phyloP scores from a whole-genome alignment of 2,888 invertebrate species.

The Caenorhabditis macrosperma region DNA sequence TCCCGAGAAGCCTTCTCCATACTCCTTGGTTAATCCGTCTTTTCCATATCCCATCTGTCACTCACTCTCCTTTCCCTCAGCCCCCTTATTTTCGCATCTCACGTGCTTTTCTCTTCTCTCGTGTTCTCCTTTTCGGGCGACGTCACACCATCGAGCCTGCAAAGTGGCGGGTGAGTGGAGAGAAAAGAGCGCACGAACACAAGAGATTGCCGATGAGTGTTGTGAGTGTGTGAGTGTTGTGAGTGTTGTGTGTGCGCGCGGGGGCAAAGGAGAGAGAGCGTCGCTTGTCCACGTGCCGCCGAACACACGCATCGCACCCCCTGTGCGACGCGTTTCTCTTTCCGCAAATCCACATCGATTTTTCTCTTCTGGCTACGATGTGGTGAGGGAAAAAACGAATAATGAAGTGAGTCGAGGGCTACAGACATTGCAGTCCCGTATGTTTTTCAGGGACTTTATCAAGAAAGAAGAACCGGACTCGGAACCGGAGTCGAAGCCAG shows the following conservation, averaged over 20 bases:
- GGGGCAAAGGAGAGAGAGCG: neutral
- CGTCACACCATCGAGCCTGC: neutral
- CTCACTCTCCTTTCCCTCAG: neutral
- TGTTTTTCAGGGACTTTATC: constrained; percentile 16
- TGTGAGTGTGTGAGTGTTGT: neutral
- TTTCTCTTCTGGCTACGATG: neutral
- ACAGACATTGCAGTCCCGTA: neutral
- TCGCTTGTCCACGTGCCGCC: neutral
- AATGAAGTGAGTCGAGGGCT: constrained; percentile 23
- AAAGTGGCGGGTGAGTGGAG: neutral
- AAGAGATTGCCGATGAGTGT: too few relatives aligned
- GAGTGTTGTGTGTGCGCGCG: neutral
- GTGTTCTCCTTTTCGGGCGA: constrained; percentile 1
- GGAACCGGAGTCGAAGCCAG: neutral
- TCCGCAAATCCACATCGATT: constrained; percentile 18
- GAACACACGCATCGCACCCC: neutral
- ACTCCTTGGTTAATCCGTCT: neutral
- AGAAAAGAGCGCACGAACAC: neutral
- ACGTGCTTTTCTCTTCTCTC: neutral
- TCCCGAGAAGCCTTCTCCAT: neutral
- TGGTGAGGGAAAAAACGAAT: neutral
- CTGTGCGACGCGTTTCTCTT: neutral
- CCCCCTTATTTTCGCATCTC: neutral
- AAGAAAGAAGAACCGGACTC: constrained; percentile 32
- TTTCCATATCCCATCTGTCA: neutral